Evolutionary conservation across 2,797 vertebrate genomes (phyloP), one percentile per base, ranked within the genome.

Genomic region (Pangasius larnaudii): DNA sequence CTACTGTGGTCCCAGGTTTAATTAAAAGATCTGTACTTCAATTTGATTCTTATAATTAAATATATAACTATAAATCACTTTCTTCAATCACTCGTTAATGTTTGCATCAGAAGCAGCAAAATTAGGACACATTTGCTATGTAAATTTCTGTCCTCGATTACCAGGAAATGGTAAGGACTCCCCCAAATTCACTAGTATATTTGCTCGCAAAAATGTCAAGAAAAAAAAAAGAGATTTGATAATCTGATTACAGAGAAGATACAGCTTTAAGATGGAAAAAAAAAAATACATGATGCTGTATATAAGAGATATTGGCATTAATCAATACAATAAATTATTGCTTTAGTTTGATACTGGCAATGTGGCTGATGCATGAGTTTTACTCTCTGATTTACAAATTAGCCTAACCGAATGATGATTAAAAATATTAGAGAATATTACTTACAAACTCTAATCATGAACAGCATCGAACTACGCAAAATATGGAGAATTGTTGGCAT

Each of bases 151-250:
- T 67, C 61, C 61, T 67, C 42, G 27, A 83, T 83, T 83, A 49
- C 39, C 39, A 87, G 82, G 82, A 89, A 89, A 63, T 53, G 75
- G 49, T 79, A 22, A 33, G 3, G 16, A 33, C 51, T n/a, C 14
- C 16, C 24, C 6, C 14, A 56, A 79, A 33, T 19, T 56, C 77
- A 19, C n/a, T 79, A 79, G n/a, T 36, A 18, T 30, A 79, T 51
- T 5, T 49, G 13, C 5, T 1, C 5, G 2, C 1, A 51, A n/a
- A 77, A 77, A 75, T 27, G 46, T n/a, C 9, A 24, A 46, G 13
- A 74, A 42, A 75, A 16, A n/a, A 7, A 7, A n/a, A 24, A 10
- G 0, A 19, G 13, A 5, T 46, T 46, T 42, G 22, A 74, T 74
- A 1, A 75, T 49, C 2, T 0, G 13, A 13, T 27, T 27, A 42